A percentile compares a stretch with the other conserved stretches of the same genome.
These are phyloP conservation scores for Pangasius larnaudii DNA, from an alignment of 2,797 vertebrate species.

Conservation along the genomic window DNA sequence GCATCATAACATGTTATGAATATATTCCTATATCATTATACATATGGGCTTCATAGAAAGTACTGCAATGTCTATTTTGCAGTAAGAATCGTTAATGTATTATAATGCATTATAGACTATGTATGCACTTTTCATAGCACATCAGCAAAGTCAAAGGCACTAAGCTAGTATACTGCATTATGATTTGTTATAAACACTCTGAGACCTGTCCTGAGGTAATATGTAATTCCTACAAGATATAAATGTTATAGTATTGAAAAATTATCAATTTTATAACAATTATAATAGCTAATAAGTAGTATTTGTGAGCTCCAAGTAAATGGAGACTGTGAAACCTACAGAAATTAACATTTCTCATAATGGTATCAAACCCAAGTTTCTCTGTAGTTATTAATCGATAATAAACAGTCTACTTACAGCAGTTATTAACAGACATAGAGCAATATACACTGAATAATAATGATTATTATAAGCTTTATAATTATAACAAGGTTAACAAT, in stretches of 20 bases:
- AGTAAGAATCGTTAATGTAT: neutral
- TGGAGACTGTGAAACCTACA: neutral
- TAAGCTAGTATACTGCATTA: neutral
- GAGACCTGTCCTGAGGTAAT: neutral
- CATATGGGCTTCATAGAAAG: neutral
- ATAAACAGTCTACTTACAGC: neutral
- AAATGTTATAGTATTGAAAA: neutral
- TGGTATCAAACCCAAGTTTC: neutral
- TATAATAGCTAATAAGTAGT: neutral
- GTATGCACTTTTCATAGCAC: neutral
- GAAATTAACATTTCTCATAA: neutral
- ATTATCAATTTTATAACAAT: neutral
- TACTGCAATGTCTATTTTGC: neutral
- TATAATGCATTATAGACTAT: neutral
- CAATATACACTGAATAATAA: neutral
- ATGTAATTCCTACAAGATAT: neutral
- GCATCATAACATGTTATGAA: neutral
- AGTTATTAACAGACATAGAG: neutral
- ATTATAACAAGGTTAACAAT: neutral
- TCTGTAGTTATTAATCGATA: neutral
- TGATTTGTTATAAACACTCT: neutral
- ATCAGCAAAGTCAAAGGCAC: neutral
- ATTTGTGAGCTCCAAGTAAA: neutral
- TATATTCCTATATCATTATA: neutral
- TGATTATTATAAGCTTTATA: neutral